Evolutionary conservation across 2,888 invertebrate genomes (phyloP).

Genomic region (Rhaphigaster nebulosa): DNA sequence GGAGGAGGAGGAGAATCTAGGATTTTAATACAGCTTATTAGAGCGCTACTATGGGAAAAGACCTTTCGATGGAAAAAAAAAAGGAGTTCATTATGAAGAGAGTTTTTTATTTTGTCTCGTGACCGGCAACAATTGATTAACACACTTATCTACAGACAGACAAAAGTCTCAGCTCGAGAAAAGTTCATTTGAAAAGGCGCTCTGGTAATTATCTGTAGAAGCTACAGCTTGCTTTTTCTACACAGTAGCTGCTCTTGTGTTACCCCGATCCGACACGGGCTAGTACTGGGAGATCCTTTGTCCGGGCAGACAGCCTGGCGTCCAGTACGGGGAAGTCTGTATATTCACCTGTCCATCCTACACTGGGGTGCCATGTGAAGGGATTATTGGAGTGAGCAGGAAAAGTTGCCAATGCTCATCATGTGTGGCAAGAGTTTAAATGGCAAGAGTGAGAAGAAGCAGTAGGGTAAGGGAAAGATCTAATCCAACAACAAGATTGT

Average conservation of each 20-base stretch:
- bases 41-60: neutral
- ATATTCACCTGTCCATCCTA: neutral
- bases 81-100: slow-evolving; percentile 53
- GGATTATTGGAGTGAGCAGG: neutral
- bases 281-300: neutral
- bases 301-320: slow-evolving; percentile 51
- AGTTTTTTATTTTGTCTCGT: slow-evolving; percentile 51
- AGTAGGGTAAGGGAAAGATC: neutral
- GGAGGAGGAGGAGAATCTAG: neutral
- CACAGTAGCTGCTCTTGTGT: neutral
- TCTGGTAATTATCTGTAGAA: neutral
- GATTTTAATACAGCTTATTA: slow-evolving; percentile 41
- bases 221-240: neutral
- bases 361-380: neutral
- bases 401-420: neutral
- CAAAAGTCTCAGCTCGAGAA: slow-evolving; percentile 58
- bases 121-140: slow-evolving; percentile 64
- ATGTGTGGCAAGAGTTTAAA: neutral
- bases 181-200: slow-evolving; percentile 57
- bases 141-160: slow-evolving; percentile 64
- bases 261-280: slow-evolving; percentile 51
- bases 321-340: neutral
- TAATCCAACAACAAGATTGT: neutral
- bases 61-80: slow-evolving; percentile 49
- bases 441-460: neutral